Conservation (phyloP, 2,888 invertebrate genomes). For the Octonoba sinensis region DNA sequence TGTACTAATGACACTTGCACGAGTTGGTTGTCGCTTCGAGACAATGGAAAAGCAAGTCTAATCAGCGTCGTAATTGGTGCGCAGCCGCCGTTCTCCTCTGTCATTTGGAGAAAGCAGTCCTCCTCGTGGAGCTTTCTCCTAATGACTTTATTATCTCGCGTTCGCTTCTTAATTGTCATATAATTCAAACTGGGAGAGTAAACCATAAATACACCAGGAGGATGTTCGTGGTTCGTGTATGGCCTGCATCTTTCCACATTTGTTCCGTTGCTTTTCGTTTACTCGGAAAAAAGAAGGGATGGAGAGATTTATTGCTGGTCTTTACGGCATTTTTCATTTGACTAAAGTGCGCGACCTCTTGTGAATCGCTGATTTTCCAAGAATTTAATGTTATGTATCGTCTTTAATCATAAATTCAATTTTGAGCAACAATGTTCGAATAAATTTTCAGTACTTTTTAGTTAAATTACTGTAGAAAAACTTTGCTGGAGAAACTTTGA, state of each 20-base stretch:
- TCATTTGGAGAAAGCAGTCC: constrained; percentile 30
- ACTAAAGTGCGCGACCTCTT: too few relatives aligned
- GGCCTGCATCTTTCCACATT: constrained; percentile 14
- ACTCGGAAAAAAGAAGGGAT: too few relatives aligned
- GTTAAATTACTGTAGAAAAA: too few relatives aligned
- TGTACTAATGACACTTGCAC: constrained; percentile 56
- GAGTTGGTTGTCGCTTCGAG: constrained; percentile 55
- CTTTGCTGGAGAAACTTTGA: too few relatives aligned
- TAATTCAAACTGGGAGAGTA: constrained; percentile 10
- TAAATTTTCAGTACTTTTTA: too few relatives aligned
- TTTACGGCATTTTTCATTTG: too few relatives aligned
- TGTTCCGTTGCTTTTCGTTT: constrained; percentile 1
- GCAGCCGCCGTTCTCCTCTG: constrained; percentile 39
- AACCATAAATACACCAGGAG: constrained; percentile 23
- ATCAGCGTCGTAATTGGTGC: constrained; percentile 54
- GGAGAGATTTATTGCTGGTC: too few relatives aligned
- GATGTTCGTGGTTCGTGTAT: constrained; percentile 28
- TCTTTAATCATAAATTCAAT: too few relatives aligned
- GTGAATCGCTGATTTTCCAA: too few relatives aligned
- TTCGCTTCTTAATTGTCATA: constrained; percentile 3
- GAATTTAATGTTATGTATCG: too few relatives aligned
- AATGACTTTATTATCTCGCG: constrained; percentile 54
- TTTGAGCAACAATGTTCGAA: too few relatives aligned
- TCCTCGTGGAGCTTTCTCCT: constrained; percentile 17
- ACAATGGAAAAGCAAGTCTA: constrained; percentile 48